Conservation (phyloP, 2,888 invertebrate genomes). For the Euzophera pinguis region DNA sequence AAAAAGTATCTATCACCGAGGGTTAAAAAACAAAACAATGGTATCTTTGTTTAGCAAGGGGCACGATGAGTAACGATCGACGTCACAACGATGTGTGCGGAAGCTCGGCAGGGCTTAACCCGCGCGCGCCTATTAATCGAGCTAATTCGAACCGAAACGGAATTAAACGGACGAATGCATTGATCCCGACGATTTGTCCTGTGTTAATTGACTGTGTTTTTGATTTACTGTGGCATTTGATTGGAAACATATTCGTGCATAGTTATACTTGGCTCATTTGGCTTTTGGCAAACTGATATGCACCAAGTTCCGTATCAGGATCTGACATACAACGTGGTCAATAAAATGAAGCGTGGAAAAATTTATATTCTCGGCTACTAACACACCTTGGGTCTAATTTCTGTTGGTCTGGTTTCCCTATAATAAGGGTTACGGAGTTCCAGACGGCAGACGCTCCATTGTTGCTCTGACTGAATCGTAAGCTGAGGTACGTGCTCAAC, state of each 20-base stretch:
- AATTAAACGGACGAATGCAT: constrained; percentile 77
- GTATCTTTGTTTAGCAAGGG: constrained; percentile 58
- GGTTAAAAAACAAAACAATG: constrained; percentile 31
- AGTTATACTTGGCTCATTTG: no score
- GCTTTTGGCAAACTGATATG: no score
- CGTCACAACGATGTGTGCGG: constrained; percentile 77
- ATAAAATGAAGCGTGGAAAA: no score
- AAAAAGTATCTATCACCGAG: background rate
- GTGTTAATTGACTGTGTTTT: constrained; percentile 56
- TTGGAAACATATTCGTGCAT: background rate
- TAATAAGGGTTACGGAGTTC: no score
- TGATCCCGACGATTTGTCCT: constrained; percentile 76
- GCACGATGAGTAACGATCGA: constrained; percentile 72
- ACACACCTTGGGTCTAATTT: no score
- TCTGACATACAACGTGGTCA: no score
- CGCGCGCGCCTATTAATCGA: constrained; percentile 73
- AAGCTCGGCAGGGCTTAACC: constrained; percentile 61
- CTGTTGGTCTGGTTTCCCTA: no score
- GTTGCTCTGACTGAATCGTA: no score
- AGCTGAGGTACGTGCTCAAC: no score
- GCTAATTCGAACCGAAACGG: constrained; percentile 76
- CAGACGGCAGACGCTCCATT: no score
- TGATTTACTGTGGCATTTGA: constrained; percentile 43
- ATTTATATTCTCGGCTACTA: no score
- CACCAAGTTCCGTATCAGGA: no score